These are phyloP conservation scores for Sarcophaga variegata DNA, from an alignment of 2,888 invertebrate genomes.

Conservation along the genomic window DNA sequence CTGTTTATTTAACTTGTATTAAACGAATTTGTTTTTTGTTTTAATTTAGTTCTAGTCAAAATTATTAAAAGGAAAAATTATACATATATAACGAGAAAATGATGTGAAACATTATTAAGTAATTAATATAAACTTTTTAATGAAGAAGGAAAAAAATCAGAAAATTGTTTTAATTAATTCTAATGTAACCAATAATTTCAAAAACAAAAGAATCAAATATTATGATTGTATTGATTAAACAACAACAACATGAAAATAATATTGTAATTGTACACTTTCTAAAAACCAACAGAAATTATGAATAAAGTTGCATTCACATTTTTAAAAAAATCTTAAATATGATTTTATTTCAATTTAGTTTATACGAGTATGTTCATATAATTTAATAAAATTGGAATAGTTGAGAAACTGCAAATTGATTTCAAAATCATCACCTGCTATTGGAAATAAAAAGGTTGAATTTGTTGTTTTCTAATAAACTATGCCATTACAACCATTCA, in stretches of 20 bases:
- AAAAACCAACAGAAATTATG: conserved; percentile 72
- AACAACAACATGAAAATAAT: conserved; percentile 71
- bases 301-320: conserved; percentile 81
- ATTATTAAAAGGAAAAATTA: conserved; percentile 71
- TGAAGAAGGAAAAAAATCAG: conserved; percentile 44
- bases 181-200: conserved; percentile 74
- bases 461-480: too few relatives aligned
- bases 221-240: conserved; percentile 67
- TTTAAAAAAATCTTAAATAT: conserved; percentile 72
- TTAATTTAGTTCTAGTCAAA: conserved; percentile 80
- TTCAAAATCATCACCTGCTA: not conserved
- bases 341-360: too few relatives aligned
- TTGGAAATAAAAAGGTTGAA: too few relatives aligned
- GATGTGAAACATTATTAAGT: conserved; percentile 59
- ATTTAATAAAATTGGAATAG: too few relatives aligned
- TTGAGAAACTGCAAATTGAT: too few relatives aligned
- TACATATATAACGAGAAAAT: conserved; percentile 53
- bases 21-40: conserved; percentile 51
- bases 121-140: conserved; percentile 67
- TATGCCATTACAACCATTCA: not conserved
- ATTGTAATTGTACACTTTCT: conserved; percentile 74
- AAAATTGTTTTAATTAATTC: conserved; percentile 77
- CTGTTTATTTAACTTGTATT: conserved; percentile 38
- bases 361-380: too few relatives aligned
- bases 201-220: conserved; percentile 66